Evolutionary conservation across 2,888 invertebrate genomes (phyloP).

Genomic region (Dorcus parallelipipedus): DNA sequence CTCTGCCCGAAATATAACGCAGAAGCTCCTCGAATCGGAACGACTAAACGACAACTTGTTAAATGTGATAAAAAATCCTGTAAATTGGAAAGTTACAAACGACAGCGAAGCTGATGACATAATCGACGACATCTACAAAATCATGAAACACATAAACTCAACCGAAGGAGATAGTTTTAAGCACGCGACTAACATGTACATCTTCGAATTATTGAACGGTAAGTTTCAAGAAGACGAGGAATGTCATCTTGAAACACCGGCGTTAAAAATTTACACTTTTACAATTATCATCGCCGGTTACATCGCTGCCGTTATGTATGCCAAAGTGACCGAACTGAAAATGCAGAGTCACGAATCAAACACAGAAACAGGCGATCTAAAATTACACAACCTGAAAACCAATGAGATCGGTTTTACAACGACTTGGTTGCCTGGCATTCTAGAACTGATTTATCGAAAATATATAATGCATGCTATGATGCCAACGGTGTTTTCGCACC

Average conservation of each 20-base stretch:
- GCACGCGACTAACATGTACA: slow-evolving; percentile 23
- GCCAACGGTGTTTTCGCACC: slow-evolving; percentile 32
- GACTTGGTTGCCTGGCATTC: slow-evolving; percentile 41
- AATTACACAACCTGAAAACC: slow-evolving; percentile 26
- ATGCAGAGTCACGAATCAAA: slow-evolving; percentile 6
- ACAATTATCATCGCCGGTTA: slow-evolving; percentile 35
- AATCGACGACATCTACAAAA: slow-evolving; percentile 37
- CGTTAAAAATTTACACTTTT: slow-evolving; percentile 36
- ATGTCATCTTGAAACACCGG: slow-evolving; percentile 17
- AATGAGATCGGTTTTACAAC: slow-evolving; percentile 26
- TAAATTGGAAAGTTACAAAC: slow-evolving; percentile 29
- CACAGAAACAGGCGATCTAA: background rate
- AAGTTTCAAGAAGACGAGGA: slow-evolving; percentile 3
- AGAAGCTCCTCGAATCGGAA: slow-evolving; percentile 20
- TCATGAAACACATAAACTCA: slow-evolving; percentile 25
- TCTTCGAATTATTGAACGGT: slow-evolving; percentile 20
- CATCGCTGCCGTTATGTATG: slow-evolving; percentile 34
- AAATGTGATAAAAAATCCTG: slow-evolving; percentile 30
- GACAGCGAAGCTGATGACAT: slow-evolving; percentile 34
- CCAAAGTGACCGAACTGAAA: slow-evolving; percentile 32
- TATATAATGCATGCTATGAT: slow-evolving; percentile 31
- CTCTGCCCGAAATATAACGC: slow-evolving; percentile 10
- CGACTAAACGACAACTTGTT: slow-evolving; percentile 21
- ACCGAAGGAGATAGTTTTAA: slow-evolving; percentile 10
- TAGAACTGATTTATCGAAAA: slow-evolving; percentile 37